Evolutionary conservation across 2,888 invertebrate species (phyloP).

Genomic region (Dromius quadrimaculatus): DNA sequence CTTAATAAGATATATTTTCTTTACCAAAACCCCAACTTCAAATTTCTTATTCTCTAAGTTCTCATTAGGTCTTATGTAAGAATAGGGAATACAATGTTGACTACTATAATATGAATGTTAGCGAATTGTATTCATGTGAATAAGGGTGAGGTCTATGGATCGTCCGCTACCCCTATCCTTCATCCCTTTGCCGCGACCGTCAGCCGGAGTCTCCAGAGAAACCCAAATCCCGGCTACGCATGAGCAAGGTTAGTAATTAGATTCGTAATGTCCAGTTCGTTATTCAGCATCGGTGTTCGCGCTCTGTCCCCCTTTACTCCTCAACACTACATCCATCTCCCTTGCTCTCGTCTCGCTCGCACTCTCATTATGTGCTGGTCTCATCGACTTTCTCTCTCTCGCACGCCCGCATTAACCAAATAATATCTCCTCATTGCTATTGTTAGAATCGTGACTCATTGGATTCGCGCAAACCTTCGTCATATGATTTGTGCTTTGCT

Average conservation of each 20-base stretch:
- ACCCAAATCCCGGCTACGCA: slow-evolving; percentile 63
- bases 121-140: neutral
- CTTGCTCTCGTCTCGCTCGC: slow-evolving; percentile 54
- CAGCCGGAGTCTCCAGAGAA: slow-evolving; percentile 49
- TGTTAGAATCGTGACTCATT: slow-evolving; percentile 53
- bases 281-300: slow-evolving; percentile 60
- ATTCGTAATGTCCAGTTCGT: slow-evolving; percentile 70
- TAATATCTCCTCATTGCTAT: slow-evolving; percentile 55
- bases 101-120: neutral
- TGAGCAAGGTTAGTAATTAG: slow-evolving; percentile 70
- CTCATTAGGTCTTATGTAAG: too few relatives aligned
- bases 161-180: slow-evolving; percentile 41
- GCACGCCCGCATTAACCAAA: slow-evolving; percentile 53
- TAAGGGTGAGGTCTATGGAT: slow-evolving; percentile 42
- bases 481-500: slow-evolving; percentile 53
- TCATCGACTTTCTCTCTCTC: slow-evolving; percentile 53
- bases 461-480: slow-evolving; percentile 52
- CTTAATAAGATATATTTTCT: neutral
- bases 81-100: too few relatives aligned
- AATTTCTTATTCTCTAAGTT: too few relatives aligned
- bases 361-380: slow-evolving; percentile 50
- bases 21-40: neutral
- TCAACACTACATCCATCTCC: slow-evolving; percentile 6
- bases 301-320: slow-evolving; percentile 53
- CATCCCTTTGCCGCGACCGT: slow-evolving; percentile 21